A percentile compares a stretch with the other conserved stretches of the same genome.
phyloP scores from a whole-genome alignment of 2,113 vertebrate genomes.

The Pontoporia blainvillei region DNA sequence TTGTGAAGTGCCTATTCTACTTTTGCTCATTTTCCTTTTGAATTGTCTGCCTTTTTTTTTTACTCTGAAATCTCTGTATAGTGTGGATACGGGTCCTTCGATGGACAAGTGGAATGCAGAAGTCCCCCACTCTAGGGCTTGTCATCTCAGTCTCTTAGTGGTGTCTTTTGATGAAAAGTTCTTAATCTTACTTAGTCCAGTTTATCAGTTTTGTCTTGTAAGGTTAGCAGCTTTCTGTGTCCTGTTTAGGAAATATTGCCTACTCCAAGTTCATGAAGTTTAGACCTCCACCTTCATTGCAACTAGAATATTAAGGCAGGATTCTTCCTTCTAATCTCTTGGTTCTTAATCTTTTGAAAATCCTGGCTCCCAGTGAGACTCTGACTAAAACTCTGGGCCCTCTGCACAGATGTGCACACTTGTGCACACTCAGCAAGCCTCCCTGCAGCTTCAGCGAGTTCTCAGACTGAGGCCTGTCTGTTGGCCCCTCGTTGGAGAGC shows the following conservation, averaged over 20 bases:
- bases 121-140: background rate
- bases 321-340: background rate
- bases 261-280: background rate
- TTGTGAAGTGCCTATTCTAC: background rate
- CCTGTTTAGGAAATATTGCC: background rate
- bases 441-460: background rate
- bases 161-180: background rate
- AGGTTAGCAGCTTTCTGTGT: background rate
- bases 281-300: background rate
- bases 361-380: background rate
- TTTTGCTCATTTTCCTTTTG: background rate
- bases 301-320: background rate
- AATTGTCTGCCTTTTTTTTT: background rate
- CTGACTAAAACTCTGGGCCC: background rate
- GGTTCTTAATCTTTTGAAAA: background rate
- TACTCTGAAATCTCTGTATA: background rate
- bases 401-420: rapidly evolving
- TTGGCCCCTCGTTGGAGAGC: background rate
- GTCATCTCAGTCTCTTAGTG: background rate
- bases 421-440: background rate
- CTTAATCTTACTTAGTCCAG: background rate
- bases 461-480: background rate
- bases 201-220: background rate
- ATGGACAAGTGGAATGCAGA: background rate
- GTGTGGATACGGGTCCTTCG: background rate